Base-by-base conservation (phyloP, 2,797 vertebrate genomes). In the Gallinago nigripennis region DNA sequence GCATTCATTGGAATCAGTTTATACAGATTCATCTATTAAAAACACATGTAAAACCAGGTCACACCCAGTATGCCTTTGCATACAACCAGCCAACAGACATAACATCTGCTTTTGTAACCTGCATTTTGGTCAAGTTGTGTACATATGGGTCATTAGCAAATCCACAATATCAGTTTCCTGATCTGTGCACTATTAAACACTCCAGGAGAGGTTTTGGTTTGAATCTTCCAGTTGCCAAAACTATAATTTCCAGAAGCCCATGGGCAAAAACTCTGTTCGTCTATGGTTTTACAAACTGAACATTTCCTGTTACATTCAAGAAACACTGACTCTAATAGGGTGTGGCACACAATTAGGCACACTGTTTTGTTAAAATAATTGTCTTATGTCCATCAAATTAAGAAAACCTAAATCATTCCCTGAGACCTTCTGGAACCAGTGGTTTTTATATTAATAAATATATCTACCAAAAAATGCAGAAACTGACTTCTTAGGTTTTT, bases 1-100 rank as follows among this genome's bases (percentile, higher is more conserved):
- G 28, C 33, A 19, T 92, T 77, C 50, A 86, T 19, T 91, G 78
- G 54, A 86, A 81, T 88, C 28, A 61, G 57, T 69, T 91, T 73
- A 73, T 82, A 65, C 23, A 88, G 81, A 84, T n/a, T 50, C 79
- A 20, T 51, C 76, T 90, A 95, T 96, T 89, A 70, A 92, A 97
- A 97, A 87, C 88, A 91, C 6, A 6, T 92, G 92, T 78, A 95
- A 94, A 70, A 7, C 5, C 61, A 64, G 39, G 84, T 72, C 33
- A 60, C 48, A 73, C 65, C 82, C 58, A 50, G 10, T 76, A 43
- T 41, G 28, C 12, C 2, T 1, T 69, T 86, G 45, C 68, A 45
- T 75, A 37, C 39, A 92, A 93, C 20, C 16, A 15, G 8, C 46
- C 51, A 92, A 80, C 57, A 95, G 82, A 48, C 24, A 53, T 72